Base-by-base conservation (phyloP, 2,113 vertebrate species). In the Perca flavescens region DNA sequence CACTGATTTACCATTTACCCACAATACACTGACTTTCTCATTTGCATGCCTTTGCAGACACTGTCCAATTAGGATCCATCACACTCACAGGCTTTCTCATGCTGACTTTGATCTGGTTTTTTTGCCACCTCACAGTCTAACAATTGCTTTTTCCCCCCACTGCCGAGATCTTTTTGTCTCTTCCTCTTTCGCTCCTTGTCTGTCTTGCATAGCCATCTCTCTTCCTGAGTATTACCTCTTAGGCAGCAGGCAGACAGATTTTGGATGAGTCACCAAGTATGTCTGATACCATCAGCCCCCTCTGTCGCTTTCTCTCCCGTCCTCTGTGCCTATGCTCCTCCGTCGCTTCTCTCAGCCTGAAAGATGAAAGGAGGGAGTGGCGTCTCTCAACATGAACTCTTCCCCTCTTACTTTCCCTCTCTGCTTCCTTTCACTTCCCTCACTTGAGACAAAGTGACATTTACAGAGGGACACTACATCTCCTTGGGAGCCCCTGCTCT, bases 21-120 rank as follows among this genome's bases (percentile, higher is more conserved):
- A 91, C 83, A 92, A 89, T 89, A 78, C 82, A 85, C 82, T 69
- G 85, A 80, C 69, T 83, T 70, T 74, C 82, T 91, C 88, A 92
- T 94, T 91, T 93, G 87, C 84, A 92, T 89, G 85, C 77, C 58
- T 87, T 82, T 80, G 80, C 83, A 86, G 87, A 82, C 86, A 65
- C 87, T 83, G 79, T 91, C 88, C 92, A 93, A 94, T 94, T 94
- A 92, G 83, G 87, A 89, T 92, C 89, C 88, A 88, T 92, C 92
- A 91, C 80, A 80, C 61, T 83, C 53, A 9, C 58, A 84, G 58
- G 28, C 83, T 88, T 78, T 85, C 74, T 84, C 77, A 58, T 75
- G 65, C 77, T 43, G 80, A 90, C 88, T 91, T 90, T 90, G 81
- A 89, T 91, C 80, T 63, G 54, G 5, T 0, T 50, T 63, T 76